A percentile compares a stretch with the other conserved stretches of the same genome.
Evolutionary conservation across 2,113 vertebrate species (phyloP).

Genomic region (Nycticryphes semicollaris): DNA sequence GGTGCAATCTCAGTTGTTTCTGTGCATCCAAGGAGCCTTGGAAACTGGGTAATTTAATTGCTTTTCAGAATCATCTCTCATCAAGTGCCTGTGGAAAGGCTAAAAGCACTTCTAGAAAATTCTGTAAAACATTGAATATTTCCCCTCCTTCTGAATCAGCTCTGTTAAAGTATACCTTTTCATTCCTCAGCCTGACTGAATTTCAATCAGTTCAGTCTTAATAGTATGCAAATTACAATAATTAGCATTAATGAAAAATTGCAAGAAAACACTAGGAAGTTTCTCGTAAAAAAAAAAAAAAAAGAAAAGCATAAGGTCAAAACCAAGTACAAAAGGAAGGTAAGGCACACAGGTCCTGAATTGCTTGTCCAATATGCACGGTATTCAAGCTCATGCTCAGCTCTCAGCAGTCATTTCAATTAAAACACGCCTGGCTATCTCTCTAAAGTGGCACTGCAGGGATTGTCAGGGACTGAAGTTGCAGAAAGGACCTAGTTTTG

Average conservation of each 20-base stretch:
- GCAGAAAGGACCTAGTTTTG: background rate
- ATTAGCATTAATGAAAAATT: constrained; percentile 43
- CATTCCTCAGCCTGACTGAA: background rate
- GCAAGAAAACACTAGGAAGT: background rate
- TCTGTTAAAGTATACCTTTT: background rate
- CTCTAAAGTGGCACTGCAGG: background rate
- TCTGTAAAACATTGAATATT: background rate
- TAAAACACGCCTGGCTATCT: background rate
- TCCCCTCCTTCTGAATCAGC: background rate
- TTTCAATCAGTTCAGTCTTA: constrained; percentile 25
- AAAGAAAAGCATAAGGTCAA: background rate
- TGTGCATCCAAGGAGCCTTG: background rate
- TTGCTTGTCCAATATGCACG: background rate
- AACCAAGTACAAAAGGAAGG: constrained; percentile 16
- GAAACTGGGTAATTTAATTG: constrained; percentile 8
- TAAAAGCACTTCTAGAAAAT: background rate
- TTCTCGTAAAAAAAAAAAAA: background rate
- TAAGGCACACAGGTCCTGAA: background rate
- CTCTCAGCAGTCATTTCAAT: background rate
- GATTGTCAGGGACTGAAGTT: background rate
- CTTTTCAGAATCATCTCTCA: constrained; percentile 13
- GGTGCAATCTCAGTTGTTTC: background rate
- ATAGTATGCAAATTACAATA: constrained; percentile 36
- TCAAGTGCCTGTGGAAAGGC: background rate
- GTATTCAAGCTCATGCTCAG: background rate